These are phyloP conservation scores for Macrosoma leucophasiata DNA, from an alignment of 2,888 invertebrate species.

Conservation along the genomic window DNA sequence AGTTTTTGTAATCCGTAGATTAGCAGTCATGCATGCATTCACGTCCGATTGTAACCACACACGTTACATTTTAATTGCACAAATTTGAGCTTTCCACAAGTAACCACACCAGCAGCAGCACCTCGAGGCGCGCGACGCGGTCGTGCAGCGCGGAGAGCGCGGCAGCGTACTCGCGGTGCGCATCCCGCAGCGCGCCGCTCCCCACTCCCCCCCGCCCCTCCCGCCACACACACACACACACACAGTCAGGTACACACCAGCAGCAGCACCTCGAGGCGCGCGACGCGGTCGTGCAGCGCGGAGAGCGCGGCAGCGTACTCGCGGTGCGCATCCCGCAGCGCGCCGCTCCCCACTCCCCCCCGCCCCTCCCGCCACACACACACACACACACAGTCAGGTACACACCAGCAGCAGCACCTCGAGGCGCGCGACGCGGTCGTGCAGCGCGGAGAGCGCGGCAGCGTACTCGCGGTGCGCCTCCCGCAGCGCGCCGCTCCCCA, in stretches of 20 bases:
- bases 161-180: constrained; percentile 90
- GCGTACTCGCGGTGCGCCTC: constrained; percentile 93
- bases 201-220: constrained; percentile 91
- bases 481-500: constrained; percentile 90
- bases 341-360: constrained; percentile 94
- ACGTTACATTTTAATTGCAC: too few species aligned
- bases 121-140: constrained; percentile 89
- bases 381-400: constrained; percentile 86
- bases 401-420: constrained; percentile 84
- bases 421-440: constrained; percentile 93
- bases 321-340: constrained; percentile 90
- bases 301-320: constrained; percentile 90
- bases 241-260: constrained; percentile 53
- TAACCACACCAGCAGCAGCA: constrained; percentile 81
- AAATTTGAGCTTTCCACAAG: too few species aligned
- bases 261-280: constrained; percentile 87
- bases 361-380: constrained; percentile 92
- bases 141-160: constrained; percentile 92
- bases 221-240: constrained; percentile 93
- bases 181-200: constrained; percentile 89
- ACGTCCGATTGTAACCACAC: too few species aligned
- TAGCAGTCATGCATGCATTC: too few species aligned
- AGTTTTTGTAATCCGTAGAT: too few species aligned
- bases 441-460: constrained; percentile 87
- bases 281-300: constrained; percentile 91